Evolutionary conservation across 2,113 vertebrate species (phyloP).

Genomic region (Alethe diademata): DNA sequence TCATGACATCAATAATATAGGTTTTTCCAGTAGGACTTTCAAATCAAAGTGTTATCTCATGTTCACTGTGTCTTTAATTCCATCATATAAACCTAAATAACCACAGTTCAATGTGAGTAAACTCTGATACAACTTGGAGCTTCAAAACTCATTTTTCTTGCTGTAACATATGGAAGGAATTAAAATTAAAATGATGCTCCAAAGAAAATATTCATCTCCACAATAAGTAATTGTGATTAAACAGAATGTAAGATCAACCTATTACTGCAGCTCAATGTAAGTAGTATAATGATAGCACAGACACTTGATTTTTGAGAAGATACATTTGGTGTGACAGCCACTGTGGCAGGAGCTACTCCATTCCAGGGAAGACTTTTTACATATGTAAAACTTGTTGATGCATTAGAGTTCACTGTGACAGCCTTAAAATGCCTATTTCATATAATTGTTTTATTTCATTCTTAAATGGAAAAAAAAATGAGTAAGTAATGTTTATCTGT

Average conservation of each 20-base stretch:
- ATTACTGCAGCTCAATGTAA: background rate
- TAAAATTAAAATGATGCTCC: background rate
- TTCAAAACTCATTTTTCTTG: background rate
- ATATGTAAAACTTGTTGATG: slow-evolving; percentile 1
- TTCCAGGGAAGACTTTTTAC: background rate
- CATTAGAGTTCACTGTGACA: background rate
- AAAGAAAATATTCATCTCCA: background rate
- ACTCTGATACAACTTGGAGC: background rate
- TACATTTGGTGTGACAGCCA: background rate
- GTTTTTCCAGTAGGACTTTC: background rate
- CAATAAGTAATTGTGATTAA: background rate
- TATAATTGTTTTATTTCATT: background rate
- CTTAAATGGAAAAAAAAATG: background rate
- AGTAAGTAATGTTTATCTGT: background rate
- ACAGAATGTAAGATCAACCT: background rate
- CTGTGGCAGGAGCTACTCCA: background rate
- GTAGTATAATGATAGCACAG: background rate
- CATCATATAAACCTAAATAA: background rate
- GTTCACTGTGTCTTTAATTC: background rate
- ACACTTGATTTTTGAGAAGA: slow-evolving; percentile 2
- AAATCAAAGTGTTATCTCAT: background rate
- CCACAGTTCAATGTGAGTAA: background rate
- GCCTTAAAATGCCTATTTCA: background rate
- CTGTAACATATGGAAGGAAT: background rate
- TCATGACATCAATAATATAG: background rate